phyloP scores from a whole-genome alignment of 2,888 invertebrate genomes.

The Hedychridium roseum region DNA sequence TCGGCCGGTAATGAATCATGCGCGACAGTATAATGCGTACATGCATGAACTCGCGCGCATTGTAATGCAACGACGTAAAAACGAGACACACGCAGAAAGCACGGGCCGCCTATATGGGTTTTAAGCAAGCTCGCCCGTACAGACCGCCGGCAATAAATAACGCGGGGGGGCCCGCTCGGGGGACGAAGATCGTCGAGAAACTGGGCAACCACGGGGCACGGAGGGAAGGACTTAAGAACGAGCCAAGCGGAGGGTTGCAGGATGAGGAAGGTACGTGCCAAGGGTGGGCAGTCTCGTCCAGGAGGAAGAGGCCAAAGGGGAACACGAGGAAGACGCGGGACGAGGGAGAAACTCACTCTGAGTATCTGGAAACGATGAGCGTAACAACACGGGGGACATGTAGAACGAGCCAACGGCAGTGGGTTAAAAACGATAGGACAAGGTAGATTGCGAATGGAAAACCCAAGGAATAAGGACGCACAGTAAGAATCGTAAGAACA shows the following conservation, averaged over 20 bases:
- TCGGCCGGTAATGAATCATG: slow-evolving; percentile 55
- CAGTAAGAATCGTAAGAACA: background rate
- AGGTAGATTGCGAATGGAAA: no score
- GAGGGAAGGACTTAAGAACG: slow-evolving; percentile 1
- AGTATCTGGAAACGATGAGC: no score
- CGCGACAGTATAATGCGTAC: slow-evolving; percentile 47
- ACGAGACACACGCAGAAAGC: slow-evolving; percentile 30
- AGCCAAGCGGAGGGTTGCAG: slow-evolving; percentile 10
- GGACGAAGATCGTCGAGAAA: slow-evolving; percentile 3
- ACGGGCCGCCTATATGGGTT: slow-evolving; percentile 34
- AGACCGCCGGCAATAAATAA: slow-evolving; percentile 53
- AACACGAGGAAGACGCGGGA: background rate
- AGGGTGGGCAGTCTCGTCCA: no score
- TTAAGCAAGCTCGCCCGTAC: slow-evolving; percentile 36
- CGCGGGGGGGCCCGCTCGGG: slow-evolving; percentile 20
- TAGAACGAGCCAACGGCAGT: no score
- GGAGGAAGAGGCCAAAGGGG: no score
- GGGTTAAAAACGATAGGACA: no score
- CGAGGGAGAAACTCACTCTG: background rate
- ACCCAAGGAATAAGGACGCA: background rate
- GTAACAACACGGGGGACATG: no score
- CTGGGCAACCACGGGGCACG: slow-evolving; percentile 7
- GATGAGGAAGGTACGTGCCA: slow-evolving; percentile 9
- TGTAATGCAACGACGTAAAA: slow-evolving; percentile 47
- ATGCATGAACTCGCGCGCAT: slow-evolving; percentile 45